Evolutionary conservation across 1,140 invertebrate species (phyloP).

Genomic region (Galendromus occidentalis): DNA sequence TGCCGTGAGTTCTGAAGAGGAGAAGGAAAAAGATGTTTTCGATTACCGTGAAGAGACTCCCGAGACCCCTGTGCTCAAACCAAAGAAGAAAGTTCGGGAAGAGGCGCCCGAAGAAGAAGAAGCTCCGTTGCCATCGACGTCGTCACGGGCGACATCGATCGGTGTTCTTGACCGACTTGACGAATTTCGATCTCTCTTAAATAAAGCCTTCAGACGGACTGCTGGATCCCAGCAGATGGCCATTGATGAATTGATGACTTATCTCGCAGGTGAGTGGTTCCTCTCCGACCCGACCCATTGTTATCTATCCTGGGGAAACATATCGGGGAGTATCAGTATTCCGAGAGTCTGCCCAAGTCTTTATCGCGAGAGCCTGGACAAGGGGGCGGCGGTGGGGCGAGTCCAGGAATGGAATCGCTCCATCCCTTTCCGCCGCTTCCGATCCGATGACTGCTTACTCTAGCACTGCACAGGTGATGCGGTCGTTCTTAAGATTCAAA

Average conservation of each 20-base stretch:
- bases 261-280: neutral
- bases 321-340: no score
- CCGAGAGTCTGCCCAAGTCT: no score
- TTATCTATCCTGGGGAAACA: no score
- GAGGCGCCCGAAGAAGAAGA: slow-evolving; percentile 11
- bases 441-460: no score
- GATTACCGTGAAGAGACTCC: neutral
- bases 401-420: no score
- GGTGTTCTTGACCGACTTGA: slow-evolving; percentile 17
- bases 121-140: neutral
- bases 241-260: slow-evolving; percentile 16
- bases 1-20: slow-evolving; percentile 21
- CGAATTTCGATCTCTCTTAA: slow-evolving; percentile 27
- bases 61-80: neutral
- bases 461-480: no score
- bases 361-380: no score
- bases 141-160: neutral
- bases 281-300: no score
- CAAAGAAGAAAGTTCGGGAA: neutral
- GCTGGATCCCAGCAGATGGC: slow-evolving; percentile 14
- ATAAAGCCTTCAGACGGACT: slow-evolving; percentile 29
- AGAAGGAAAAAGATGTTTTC: slow-evolving; percentile 11
- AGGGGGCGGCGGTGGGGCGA: no score
- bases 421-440: no score
- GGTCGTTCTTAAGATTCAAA: no score